Evolutionary conservation across 2,113 vertebrate species (phyloP).

Genomic region (Castor canadensis): DNA sequence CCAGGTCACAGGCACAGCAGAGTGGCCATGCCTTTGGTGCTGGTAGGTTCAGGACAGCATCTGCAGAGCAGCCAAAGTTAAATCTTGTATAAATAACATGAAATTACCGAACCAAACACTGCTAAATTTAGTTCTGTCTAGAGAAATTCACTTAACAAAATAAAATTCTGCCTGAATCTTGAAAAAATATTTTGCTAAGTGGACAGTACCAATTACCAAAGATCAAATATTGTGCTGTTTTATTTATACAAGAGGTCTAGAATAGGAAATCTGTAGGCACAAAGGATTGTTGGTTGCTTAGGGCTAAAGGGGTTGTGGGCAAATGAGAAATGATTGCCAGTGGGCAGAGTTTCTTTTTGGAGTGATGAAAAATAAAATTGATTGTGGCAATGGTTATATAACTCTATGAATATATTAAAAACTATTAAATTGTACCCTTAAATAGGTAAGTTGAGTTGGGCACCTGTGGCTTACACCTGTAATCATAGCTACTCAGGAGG

Average conservation of each 20-base stretch:
- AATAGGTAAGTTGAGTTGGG: too few species aligned
- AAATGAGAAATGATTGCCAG: neutral
- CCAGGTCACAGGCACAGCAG: conserved; percentile 81
- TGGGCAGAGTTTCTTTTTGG: neutral
- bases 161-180: neutral
- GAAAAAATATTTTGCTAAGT: neutral
- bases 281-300: neutral
- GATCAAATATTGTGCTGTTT: neutral
- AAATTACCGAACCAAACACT: neutral
- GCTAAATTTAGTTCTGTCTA: neutral
- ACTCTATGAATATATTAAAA: neutral
- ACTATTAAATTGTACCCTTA: neutral
- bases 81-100: conserved; percentile 21
- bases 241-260: neutral
- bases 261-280: neutral
- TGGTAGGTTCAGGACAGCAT: conserved; percentile 44
- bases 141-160: conserved; percentile 34
- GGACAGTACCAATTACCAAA: neutral
- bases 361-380: neutral
- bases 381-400: neutral
- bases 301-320: neutral
- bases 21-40: conserved; percentile 73
- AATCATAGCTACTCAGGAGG: too few species aligned
- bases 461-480: too few species aligned
- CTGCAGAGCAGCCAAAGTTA: neutral